These are phyloP conservation scores for Meloe dianella DNA, from an alignment of 2,888 invertebrate species.

Conservation along the genomic window DNA sequence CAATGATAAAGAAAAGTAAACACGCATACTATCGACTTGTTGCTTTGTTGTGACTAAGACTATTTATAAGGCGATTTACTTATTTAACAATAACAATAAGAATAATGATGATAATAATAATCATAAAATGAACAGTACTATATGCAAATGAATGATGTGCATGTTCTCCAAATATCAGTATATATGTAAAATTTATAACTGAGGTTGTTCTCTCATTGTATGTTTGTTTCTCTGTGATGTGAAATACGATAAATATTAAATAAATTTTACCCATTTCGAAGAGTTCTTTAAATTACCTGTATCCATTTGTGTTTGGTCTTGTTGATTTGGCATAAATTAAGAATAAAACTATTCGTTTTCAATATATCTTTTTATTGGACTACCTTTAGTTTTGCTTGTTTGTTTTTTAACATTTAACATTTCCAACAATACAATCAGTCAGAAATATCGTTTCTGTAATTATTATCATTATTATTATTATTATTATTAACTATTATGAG, in stretches of 20 bases:
- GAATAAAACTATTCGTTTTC: neutral
- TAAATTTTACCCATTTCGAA: conserved; percentile 60
- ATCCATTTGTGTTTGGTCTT: neutral
- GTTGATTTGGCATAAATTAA: too few species aligned
- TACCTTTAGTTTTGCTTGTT: conserved; percentile 4
- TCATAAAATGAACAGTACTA: conserved; percentile 52
- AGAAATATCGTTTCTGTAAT: neutral
- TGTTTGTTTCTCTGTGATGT: conserved; percentile 61
- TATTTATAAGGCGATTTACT: conserved; percentile 50
- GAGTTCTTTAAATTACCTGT: conserved; percentile 31
- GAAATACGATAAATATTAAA: conserved; percentile 54
- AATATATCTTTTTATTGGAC: conserved; percentile 4
- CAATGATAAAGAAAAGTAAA: conserved; percentile 13
- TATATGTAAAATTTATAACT: conserved; percentile 57
- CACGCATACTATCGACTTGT: conserved; percentile 46
- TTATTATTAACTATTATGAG: conserved; percentile 25
- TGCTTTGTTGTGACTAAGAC: conserved; percentile 57
- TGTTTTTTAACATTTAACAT: conserved; percentile 44
- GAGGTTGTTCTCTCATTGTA: conserved; percentile 59
- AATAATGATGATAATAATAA: conserved; percentile 42
- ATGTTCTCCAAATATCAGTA: conserved; percentile 58
- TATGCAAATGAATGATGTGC: conserved; percentile 54
- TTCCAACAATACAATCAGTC: conserved; percentile 42
- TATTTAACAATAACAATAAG: conserved; percentile 39
- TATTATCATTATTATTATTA: conserved; percentile 12